Evolutionary conservation across 2,113 vertebrate genomes (phyloP), one percentile per base, ranked within the genome.

Genomic region (Ceyx margarethae): DNA sequence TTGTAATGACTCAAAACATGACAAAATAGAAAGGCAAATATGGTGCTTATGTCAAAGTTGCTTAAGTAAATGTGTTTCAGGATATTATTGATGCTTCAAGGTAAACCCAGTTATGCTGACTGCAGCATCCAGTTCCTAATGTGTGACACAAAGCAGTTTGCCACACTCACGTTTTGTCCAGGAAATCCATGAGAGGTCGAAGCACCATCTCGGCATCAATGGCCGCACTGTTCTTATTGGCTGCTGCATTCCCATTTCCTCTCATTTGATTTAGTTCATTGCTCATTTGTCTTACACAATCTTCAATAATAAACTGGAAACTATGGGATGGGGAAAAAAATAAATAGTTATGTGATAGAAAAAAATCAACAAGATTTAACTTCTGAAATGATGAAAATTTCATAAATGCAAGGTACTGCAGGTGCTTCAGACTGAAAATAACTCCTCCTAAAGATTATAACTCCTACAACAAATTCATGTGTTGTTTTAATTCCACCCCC

Each of bases 221-320:
- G n/a, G 98, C 98, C 1, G 98, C 96, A 19, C 98, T 99, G 96
- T 98, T 99, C 64, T 98, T 98, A 85, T 98, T 98, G 37, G 97
- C 96, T 2, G 97, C 66, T 35, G 93, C 84, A 16, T 95, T 98
- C 60, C 97, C 97, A 15, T 97, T 97, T 6, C 98, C 98, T 97
- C 98, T 98, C 98, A 99, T 99, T 87, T 98, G 99, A 45, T 98
- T 97, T 86, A 99, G 95, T 94, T 99, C 99, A 60, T 98, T 97
- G 95, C 98, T 98, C 99, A 99, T 99, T 95, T 99, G 98, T 91
- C 97, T 99, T 85, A 99, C 97, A 57, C 99, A 99, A 42, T 99
- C 99, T 97, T 99, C 98, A 57, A 99, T 99, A 75, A 98, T 98
- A 61, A 96, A 96, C 77, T 99, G 98, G 96, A 99, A 99, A 97